Base-by-base conservation (phyloP, 1,140 invertebrate genomes). In the Cydia splendana region DNA sequence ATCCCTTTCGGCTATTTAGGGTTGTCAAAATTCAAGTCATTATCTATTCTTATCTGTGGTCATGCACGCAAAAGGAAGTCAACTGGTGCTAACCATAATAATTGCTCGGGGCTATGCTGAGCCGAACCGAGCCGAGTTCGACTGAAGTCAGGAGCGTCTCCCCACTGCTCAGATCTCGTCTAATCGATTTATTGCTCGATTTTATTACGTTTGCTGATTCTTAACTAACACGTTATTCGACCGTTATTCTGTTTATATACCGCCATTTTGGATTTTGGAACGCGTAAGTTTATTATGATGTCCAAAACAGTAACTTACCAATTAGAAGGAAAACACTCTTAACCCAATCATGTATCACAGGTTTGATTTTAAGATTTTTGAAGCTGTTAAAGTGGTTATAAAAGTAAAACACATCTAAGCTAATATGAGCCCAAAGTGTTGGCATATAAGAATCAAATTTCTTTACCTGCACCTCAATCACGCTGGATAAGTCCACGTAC, bases 401-500 rank as follows among this genome's bases (percentile, higher is more conserved):
- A 62, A 62, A 20, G 20, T 6, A 24, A 24, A 62, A 2, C 20
- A 24, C 24, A 62, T n/a, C n/a, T n/a, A n/a, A n/a, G n/a, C n/a
- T n/a, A 62, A 24, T 24, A 62, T 62, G 12, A 62, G 24, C 53
- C 15, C 18, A 20, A 62, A 62, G 0, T 10, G 6, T 5, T 24
- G 5, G 10, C 2, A 62, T 10, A 0, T 62, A 62, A 62, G 57
- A 18, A 4, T 45, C n/a, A 79, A 48, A 76, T 28, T 76, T 0
- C 62, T 79, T 94, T 93, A 95, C 94, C 94, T 95, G 94, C 84
- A 94, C 94, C 92, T 95, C 94, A 85, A 95, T 95, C 85, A 95
- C 94, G 85, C 94, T 94, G 80, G 94, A 94, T 86, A 95, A 93
- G 85, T 95, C 94, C 87, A 95, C 94, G 94, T 95, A 95, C 87